Evolutionary conservation across 2,888 invertebrate genomes (phyloP), one percentile per base, ranked within the genome.

Genomic region (Volucella bombylans): DNA sequence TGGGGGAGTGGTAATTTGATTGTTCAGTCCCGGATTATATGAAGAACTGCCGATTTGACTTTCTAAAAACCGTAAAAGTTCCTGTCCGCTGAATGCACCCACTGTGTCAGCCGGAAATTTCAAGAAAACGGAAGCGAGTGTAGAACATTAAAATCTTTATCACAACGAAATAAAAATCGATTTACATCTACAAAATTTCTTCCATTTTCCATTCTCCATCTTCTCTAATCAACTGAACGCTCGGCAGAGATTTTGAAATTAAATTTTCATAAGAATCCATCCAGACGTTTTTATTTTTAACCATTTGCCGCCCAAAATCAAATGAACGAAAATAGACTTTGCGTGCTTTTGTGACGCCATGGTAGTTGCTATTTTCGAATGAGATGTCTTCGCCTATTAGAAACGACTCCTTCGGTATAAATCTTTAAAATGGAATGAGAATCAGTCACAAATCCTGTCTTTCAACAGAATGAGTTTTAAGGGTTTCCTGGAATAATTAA

Each of bases 121-220:
- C 14, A 12, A n/a, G 23, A 23, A 39, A 54, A 43, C 67, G 69
- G 55, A 71, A 78, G 14, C 31, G 49, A 74, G 43, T 74, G 49
- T 49, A 23, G 49, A 11, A 59, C 67, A 69, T 45, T 61, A 47
- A 64, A 78, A 71, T 71, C 78, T 39, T 49, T 78, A 57, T 64
- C 78, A 15, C 62, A 55, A 43, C 15, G 43, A 59, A 52, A 76
- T 61, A 45, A 68, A 77, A 77, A 69, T 69, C 77, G 77, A 77
- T 77, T 77, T 54, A 61, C 54, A 68, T 43, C 43, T 43, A 15
- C n/a, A 72, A 31, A 15, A 23, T 52, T 10, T 59, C 12, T 61
- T 72, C n/a, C 47, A 11, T 62, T 45, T 61, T 23, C 12, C n/a
- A n/a, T n/a, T 52, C 15, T 49, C 54, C 15, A 23, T 15, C 4